Evolutionary conservation across 2,113 vertebrate genomes (phyloP), one percentile per base, ranked within the genome.

Genomic region (Copsychus sechellarum): DNA sequence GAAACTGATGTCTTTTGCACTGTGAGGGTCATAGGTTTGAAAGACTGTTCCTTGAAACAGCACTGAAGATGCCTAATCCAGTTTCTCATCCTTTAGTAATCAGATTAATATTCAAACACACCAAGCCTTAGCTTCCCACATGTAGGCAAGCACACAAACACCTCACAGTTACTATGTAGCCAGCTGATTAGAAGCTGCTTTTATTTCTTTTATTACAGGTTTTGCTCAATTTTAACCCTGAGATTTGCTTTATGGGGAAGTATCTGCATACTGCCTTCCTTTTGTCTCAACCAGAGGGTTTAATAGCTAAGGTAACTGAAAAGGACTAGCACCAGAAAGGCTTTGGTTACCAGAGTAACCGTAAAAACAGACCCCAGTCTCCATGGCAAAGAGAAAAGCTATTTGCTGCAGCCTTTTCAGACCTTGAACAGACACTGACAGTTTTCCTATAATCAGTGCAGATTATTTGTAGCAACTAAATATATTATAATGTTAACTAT

Each of bases 321-420:
- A 98, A 98, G 98, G 98, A 96, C 98, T 97, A 98, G 96, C 98
- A 97, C 96, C 97, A 97, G 98, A 98, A 98, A 98, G 98, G 97
- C 98, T 98, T 97, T 86, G 98, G 99, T 99, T 99, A 98, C 99
- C 99, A 99, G 98, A 99, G 99, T 99, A 99, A 99, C 99, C 95
- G 97, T 97, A 98, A 99, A 98, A 98, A 98, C 98, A 98, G 98
- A 98, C 98, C 98, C 97, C 97, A 98, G 98, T 99, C 98, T 98
- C 98, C 98, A 99, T 99, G 99, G 98, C 98, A 98, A 99, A 99
- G 97, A 98, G 98, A 98, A 98, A 98, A 98, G 98, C 98, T 98
- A 98, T 98, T 99, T 98, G 98, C 98, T 97, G 97, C 98, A 98
- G 98, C 98, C 98, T 98, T 99, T 99, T 99, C 97, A 99, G 98